Conservation (phyloP, 2,797 vertebrate species). For the Erethizon dorsatum region DNA sequence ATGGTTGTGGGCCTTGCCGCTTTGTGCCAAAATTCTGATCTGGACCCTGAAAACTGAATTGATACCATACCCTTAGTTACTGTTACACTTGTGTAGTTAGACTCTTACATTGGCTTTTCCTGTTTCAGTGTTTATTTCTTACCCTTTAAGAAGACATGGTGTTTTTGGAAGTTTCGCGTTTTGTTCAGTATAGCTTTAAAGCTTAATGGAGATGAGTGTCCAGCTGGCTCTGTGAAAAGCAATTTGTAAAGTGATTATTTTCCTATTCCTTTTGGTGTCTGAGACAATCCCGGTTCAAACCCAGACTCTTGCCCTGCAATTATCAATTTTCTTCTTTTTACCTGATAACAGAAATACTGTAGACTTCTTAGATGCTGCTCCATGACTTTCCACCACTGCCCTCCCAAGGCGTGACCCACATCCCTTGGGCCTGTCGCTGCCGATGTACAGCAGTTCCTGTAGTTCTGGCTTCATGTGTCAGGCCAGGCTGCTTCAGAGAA, state of each 20-base stretch:
- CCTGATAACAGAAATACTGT: background rate
- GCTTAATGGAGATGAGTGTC: background rate
- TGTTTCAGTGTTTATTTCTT: constrained; percentile 41
- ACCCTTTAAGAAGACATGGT: background rate
- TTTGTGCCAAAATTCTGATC: background rate
- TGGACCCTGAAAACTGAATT: constrained; percentile 7
- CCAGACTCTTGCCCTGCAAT: background rate
- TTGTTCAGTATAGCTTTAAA: background rate
- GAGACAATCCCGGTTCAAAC: background rate
- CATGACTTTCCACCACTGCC: constrained; percentile 23
- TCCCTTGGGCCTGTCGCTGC: background rate
- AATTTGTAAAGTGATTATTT: constrained; percentile 62
- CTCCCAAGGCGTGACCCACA: background rate
- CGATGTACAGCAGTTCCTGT: background rate
- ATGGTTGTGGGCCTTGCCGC: background rate
- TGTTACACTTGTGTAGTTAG: background rate
- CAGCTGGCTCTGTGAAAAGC: background rate
- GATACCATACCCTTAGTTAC: background rate
- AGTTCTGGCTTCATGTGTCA: background rate
- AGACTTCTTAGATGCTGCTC: background rate
- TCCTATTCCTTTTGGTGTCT: constrained; percentile 5
- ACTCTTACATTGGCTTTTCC: background rate
- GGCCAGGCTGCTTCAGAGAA: background rate
- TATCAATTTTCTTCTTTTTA: constrained; percentile 30
- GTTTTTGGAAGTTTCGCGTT: constrained; percentile 26